Evolutionary conservation across 2,888 invertebrate species (phyloP), one percentile per base, ranked within the genome.

Genomic region (Lasioglossum vierecki): DNA sequence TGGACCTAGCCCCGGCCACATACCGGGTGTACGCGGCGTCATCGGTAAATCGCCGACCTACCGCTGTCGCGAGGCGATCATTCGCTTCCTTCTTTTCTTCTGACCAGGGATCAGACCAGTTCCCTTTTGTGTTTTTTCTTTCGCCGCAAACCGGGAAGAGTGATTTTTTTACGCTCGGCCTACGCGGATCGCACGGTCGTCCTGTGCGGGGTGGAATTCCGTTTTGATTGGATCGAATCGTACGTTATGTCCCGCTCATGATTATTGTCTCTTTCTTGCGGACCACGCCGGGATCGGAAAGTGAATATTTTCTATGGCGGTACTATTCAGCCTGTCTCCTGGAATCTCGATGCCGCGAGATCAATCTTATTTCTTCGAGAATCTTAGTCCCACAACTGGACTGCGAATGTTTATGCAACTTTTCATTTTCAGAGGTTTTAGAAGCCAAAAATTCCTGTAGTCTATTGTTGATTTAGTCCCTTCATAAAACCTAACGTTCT

Each of bases 21-120:
- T 91, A 91, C 90, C 89, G 84, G 88, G 89, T 88, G 88, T 83
- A 79, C 84, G 49, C 83, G 77, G 66, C 66, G 66, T 66, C 35
- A 66, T 66, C 66, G 74, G 89, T 84, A 82, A 88, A 89, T 89
- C 84, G 80, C 68, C 78, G 81, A 84, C 83, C 85, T 87, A 83
- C 46, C 79, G 53, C 76, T 74, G 78, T 66, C 80, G 49, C 63
- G 70, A 35, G 15, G 46, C 60, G 13, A 79, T 63, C 75, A 49
- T 60, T 44, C 75, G 60, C 76, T 53, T 60, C 66, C 60, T 46
- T n/a, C 30, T 80, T 68, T 70, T 72, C 72, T 18, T 30, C 18
- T 49, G 18, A 26, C 30, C 57, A 46, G n/a, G 22, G 39, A 70
- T 70, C 68, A n/a, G 41, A 70, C 68, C 68, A 70, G 68, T 70